phyloP scores from a whole-genome alignment of 2,113 vertebrate genomes.

The Scortum barcoo region DNA sequence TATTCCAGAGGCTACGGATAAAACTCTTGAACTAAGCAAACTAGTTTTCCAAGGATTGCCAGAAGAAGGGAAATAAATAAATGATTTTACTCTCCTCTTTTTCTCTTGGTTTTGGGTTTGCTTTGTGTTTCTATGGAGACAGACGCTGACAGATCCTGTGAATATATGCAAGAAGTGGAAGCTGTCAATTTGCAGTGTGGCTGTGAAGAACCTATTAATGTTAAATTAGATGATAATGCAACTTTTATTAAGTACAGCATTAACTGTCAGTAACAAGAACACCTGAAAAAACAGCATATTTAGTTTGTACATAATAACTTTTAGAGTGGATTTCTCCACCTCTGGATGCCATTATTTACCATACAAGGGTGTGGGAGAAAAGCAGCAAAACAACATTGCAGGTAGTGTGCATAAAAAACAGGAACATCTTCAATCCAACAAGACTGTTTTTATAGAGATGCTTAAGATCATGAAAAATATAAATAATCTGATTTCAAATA shows the following conservation, averaged over 20 bases:
- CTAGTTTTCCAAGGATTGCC: neutral
- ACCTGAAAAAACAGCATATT: neutral
- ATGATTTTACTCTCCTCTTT: neutral
- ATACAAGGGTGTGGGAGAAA: neutral
- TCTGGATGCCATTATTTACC: neutral
- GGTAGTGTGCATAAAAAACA: neutral
- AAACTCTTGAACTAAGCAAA: neutral
- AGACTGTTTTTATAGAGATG: neutral
- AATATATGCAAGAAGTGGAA: conserved; percentile 28
- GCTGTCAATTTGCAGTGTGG: conserved; percentile 12
- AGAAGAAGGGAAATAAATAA: neutral
- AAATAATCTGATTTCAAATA: neutral
- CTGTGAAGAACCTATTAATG: conserved; percentile 4
- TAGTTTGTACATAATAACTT: neutral
- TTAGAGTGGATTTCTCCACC: neutral
- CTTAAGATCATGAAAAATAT: neutral
- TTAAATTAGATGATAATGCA: conserved; percentile 12
- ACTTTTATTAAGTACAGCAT: neutral
- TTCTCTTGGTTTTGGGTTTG: neutral
- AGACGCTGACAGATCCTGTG: neutral
- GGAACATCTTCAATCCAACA: neutral
- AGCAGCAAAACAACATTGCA: neutral
- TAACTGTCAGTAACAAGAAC: neutral
- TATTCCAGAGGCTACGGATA: neutral
- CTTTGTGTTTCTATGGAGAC: neutral